Evolutionary conservation across 2,797 vertebrate genomes (phyloP), one percentile per base, ranked within the genome.

Genomic region (Neopelma chrysocephalum): DNA sequence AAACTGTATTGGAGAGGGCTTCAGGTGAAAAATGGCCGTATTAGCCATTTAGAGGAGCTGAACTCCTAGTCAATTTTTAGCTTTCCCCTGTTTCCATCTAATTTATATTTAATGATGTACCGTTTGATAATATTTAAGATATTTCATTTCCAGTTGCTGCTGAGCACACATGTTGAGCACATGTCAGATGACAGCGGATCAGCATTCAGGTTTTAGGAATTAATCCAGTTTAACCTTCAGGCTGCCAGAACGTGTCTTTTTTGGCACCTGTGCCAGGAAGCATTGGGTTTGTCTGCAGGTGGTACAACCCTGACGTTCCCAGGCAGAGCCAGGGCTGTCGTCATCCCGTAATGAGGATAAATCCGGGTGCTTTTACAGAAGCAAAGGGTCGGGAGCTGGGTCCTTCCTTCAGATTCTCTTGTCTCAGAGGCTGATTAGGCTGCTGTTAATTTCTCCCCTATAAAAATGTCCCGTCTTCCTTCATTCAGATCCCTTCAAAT

Each of bases 1-100:
- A 97, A 97, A 94, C 97, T 73, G 96, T 86, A 76, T 96, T 96
- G 97, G 97, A 98, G 97, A 97, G 97, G 97, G 96, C 97, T 97
- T 96, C 96, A 96, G 97, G 97, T 98, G 97, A 97, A 97, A 98
- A 97, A 97, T 94, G 97, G 97, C 93, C 93, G 7, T 58, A 91
- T 93, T 94, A 96, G 97, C 96, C 96, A 60, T 94, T 94, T 76
- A 93, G 96, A 96, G 96, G 89, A 77, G 90, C 97, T 78, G 80
- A 96, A 98, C 97, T 98, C 98, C 97, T 96, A 76, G 96, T 96
- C 97, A 90, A 89, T 97, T 95, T 96, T 96, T 95, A 96, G 96
- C 93, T 95, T 97, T 95, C 96, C 97, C 89, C 96, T 66, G 84
- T 96, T 96, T 96, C 95, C 73, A 2, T 95, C 97, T 96, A 96